Percentiles rank a stretch among this genome's conserved stretches.
Conservation (phyloP, 2,888 invertebrate species). For the Pandemis corylana region DNA sequence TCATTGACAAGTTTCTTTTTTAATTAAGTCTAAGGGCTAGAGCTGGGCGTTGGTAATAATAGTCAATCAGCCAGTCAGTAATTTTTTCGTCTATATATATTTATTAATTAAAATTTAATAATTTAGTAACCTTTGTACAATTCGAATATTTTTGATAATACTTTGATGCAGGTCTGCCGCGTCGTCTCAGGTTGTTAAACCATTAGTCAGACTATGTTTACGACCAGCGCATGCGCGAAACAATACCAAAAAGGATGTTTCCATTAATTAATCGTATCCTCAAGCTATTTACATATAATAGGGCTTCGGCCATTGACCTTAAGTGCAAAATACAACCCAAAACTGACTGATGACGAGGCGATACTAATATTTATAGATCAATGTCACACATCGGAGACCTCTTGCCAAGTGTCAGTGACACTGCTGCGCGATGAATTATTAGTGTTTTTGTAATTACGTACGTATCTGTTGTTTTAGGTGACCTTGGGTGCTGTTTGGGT, state of each 20-base stretch:
- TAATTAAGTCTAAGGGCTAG: no score
- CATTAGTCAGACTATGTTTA: conserved; percentile 30
- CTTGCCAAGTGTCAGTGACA: conserved; percentile 71
- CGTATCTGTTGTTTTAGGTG: conserved; percentile 10
- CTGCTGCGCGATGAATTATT: conserved; percentile 47
- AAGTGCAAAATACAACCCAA: conserved; percentile 14
- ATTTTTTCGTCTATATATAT: no score
- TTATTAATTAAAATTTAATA: no score
- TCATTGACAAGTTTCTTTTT: no score
- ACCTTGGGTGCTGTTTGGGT: neutral
- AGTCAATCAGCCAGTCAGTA: no score
- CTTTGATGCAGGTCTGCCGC: neutral
- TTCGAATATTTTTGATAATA: neutral
- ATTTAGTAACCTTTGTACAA: no score
- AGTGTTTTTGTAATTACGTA: conserved; percentile 8
- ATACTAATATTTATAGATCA: conserved; percentile 63
- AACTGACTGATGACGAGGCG: conserved; percentile 19
- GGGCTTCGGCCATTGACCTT: conserved; percentile 26
- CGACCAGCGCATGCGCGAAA: conserved; percentile 29
- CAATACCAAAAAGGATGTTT: conserved; percentile 29
- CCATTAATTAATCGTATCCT: conserved; percentile 20
- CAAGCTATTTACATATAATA: conserved; percentile 11
- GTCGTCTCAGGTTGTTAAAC: conserved; percentile 2
- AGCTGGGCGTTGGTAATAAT: no score
- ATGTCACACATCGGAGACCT: conserved; percentile 65